Evolutionary conservation across 2,888 invertebrate species (phyloP), one percentile per base, ranked within the genome.

Genomic region (Ctena decussata): DNA sequence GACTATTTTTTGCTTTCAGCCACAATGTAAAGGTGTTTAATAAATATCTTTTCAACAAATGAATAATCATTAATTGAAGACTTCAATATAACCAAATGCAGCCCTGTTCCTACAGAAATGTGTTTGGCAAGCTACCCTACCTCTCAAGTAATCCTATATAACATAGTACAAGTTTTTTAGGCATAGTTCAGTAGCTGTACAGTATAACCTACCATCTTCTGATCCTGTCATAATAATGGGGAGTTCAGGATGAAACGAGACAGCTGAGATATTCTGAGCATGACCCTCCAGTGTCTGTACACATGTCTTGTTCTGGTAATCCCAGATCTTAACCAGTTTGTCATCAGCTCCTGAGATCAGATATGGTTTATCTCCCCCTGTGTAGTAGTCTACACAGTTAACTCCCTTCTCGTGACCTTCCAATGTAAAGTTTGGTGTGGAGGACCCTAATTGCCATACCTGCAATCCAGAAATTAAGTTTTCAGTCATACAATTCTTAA

Each of bases 341-440:
- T 99, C 99, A 96, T 99, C 99, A 39, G 99, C 99, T 1, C 99
- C 99, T 75, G 99, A 99, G 98, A 99, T 99, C 77, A 99, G 97
- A 95, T 99, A 99, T 0, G 99, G 99, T 94, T 99, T 99, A 95
- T 99, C 99, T 6, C 99, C 99, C 11, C 99, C 99, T 94, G 99
- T 98, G 95, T 99, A 99, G 95, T 99, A 99, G 96, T 99, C 99
- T 0, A 99, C 98, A 96, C 99, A 99, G 96, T 99, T 99, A 0
- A 99, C 99, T 37, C 99, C 99, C 95, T 99, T 99, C 93, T 99
- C 99, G 94, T 99, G 99, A 0, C 97, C 99, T 94, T 99, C 99
- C 39, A 99, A 96, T 0, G 99, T 99, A 96, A 99, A 99, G 96
- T 99, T 99, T 0, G 99, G 98, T 24, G 98, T 97, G n/a, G 98